Conservation (phyloP, 35 echinoderm and acorn worm genomes). For the Amphiura filiformis region DNA sequence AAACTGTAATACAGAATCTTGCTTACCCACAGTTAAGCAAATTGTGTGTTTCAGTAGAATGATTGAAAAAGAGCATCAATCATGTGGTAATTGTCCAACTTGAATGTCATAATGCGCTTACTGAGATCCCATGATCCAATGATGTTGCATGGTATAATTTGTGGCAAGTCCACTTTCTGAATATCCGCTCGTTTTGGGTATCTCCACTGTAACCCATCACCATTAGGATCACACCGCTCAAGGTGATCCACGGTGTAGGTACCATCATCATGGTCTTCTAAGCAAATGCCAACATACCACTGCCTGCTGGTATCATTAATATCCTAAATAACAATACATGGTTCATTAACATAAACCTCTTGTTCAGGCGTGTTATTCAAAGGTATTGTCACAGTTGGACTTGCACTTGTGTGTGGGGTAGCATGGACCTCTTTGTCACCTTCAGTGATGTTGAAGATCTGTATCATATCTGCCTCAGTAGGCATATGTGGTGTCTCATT, state of each 20-base stretch:
- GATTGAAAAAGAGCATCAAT: not conserved
- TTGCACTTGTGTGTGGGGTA: not conserved
- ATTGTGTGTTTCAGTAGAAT: no score
- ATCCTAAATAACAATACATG: conserved; percentile 13
- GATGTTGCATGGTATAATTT: conserved; percentile 9
- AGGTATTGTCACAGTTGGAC: not conserved
- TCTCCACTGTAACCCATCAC: no score
- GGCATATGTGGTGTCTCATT: not conserved
- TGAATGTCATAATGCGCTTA: not conserved
- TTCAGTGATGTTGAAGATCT: not conserved
- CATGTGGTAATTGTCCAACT: not conserved
- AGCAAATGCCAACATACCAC: conserved; percentile 23
- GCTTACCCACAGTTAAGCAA: no score
- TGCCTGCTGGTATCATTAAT: not conserved
- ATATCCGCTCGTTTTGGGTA: no score
- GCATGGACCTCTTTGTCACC: not conserved
- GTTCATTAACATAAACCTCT: conserved; percentile 14
- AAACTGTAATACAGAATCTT: no score
- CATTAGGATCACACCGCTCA: no score
- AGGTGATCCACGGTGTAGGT: no score
- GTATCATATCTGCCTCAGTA: conserved; percentile 11
- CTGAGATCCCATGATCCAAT: not conserved
- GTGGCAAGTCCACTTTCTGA: no score
- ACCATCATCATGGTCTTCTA: not conserved
- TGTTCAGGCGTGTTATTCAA: not conserved